A percentile compares a stretch with the other conserved stretches of the same genome.
phyloP scores from a whole-genome alignment of 2,113 vertebrate genomes.

The Podarcis raffonei region DNA sequence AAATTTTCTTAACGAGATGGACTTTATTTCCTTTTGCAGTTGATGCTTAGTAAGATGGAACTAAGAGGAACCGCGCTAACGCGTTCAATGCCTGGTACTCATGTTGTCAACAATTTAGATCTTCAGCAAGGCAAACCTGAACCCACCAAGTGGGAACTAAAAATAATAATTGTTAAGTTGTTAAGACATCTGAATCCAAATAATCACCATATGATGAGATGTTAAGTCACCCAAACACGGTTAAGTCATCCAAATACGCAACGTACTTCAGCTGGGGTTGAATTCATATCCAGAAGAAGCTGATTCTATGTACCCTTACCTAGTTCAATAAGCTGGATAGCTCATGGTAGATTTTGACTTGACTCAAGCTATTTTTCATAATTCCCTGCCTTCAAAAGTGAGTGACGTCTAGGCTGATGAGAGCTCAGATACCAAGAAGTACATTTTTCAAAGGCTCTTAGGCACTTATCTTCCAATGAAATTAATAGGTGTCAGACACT shows the following conservation, averaged over 20 bases:
- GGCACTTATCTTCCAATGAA: conserved; percentile 35
- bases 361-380: conserved; percentile 5
- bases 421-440: conserved; percentile 21
- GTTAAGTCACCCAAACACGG: too few species aligned
- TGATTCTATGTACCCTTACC: not conserved
- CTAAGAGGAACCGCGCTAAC: not conserved
- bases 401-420: conserved; percentile 9
- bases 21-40: not conserved
- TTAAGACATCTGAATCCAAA: too few species aligned
- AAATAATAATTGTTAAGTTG: not conserved
- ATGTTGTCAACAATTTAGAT: not conserved
- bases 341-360: conserved; percentile 6
- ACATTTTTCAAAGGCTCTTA: conserved; percentile 31
- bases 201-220: not conserved
- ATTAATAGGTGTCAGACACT: conserved; percentile 34
- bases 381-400: conserved; percentile 4
- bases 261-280: not conserved
- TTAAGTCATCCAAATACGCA: not conserved
- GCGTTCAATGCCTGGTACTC: not conserved
- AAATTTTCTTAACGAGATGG: not conserved
- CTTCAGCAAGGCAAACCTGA: not conserved
- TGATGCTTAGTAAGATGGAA: not conserved
- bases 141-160: not conserved
- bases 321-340: not conserved
- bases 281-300: not conserved